phyloP scores from a whole-genome alignment of 1,140 invertebrate species.

The Drosophila leontia region DNA sequence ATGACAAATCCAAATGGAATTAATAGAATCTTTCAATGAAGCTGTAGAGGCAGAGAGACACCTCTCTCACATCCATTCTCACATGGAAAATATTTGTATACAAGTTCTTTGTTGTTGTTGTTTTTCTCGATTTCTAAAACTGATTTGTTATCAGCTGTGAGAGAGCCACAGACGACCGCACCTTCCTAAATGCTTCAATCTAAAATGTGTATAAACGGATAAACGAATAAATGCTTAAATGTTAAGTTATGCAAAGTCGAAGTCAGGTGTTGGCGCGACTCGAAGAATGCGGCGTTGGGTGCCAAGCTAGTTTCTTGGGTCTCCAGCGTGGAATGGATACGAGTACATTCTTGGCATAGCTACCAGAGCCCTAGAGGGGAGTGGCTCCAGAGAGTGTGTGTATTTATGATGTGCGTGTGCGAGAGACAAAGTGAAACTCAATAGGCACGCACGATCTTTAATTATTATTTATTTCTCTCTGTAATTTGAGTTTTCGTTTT shows the following conservation, averaged over 20 bases:
- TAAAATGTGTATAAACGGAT: constrained; percentile 15
- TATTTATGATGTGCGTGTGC: background rate
- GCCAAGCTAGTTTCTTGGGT: constrained; percentile 25
- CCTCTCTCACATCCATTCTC: constrained; percentile 17
- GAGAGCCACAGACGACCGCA: constrained; percentile 17
- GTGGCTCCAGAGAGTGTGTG: background rate
- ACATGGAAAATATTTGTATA: constrained; percentile 27
- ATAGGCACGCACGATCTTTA: constrained; percentile 24
- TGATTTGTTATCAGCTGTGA: constrained; percentile 48
- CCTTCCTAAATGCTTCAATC: constrained; percentile 32
- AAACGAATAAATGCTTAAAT: constrained; percentile 37
- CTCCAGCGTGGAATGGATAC: constrained; percentile 16
- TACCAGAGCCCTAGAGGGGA: constrained; percentile 17
- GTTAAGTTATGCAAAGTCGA: constrained; percentile 52
- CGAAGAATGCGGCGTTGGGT: constrained; percentile 10
- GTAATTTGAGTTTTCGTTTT: constrained; percentile 32
- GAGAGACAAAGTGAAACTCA: constrained; percentile 33
- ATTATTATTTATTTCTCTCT: constrained; percentile 23
- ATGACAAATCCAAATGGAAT: constrained; percentile 12
- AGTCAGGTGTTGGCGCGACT: constrained; percentile 17
- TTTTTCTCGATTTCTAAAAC: constrained; percentile 47
- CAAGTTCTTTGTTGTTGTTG: background rate
- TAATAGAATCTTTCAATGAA: constrained; percentile 4
- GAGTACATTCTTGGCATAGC: constrained; percentile 56
- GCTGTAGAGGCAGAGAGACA: background rate